Conservation (phyloP, 2,797 vertebrate genomes). For the Poeciliopsis paucimaculata region DNA sequence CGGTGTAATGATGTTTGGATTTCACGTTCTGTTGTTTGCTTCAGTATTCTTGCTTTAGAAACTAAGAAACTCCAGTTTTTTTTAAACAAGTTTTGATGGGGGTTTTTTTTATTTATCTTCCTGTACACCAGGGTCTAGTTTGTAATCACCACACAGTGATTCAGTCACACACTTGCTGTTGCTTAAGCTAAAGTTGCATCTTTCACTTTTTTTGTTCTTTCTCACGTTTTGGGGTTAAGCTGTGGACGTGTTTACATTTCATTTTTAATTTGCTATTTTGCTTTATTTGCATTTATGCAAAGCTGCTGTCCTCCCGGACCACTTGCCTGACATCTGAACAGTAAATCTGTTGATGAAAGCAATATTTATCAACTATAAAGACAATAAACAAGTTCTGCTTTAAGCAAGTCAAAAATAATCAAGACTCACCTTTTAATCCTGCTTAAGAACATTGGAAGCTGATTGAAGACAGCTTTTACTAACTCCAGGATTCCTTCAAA, state of each 20-base stretch:
- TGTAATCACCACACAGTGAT: not conserved
- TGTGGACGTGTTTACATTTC: not conserved
- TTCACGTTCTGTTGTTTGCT: not conserved
- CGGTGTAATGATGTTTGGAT: slow-evolving; percentile 11
- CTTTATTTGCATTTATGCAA: not conserved
- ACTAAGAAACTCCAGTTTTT: not conserved
- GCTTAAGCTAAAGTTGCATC: not conserved
- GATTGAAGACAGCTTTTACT: not conserved
- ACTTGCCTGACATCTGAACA: not conserved
- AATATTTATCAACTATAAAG: not conserved
- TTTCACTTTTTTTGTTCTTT: not conserved
- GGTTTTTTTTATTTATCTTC: not conserved
- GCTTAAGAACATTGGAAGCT: not conserved
- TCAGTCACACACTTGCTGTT: not conserved
- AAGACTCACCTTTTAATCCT: not conserved
- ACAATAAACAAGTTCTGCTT: not conserved
- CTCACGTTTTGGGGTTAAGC: not conserved
- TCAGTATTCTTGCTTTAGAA: not conserved
- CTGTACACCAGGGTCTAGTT: not conserved
- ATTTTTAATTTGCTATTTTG: not conserved
- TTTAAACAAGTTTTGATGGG: no score
- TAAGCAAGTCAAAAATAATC: not conserved
- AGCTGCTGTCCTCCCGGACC: not conserved
- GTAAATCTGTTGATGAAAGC: not conserved
- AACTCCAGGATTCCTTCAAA: not conserved